phyloP scores from a whole-genome alignment of 2,888 invertebrate genomes.

The Oscheius onirici region DNA sequence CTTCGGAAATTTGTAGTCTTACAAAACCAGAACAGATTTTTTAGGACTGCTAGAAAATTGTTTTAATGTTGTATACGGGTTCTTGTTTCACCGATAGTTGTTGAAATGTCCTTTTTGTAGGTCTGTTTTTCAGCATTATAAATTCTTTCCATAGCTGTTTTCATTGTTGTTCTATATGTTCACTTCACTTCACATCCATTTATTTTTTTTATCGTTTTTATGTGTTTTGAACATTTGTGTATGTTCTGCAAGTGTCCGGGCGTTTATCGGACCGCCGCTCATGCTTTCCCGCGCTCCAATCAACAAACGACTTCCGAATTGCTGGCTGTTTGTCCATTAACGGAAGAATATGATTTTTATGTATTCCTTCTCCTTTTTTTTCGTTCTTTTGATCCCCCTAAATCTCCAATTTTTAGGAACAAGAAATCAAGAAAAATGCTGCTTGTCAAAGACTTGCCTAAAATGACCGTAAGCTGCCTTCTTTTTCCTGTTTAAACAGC shows the following conservation, averaged over 20 bases:
- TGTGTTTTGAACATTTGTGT: no score
- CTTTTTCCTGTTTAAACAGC: background rate
- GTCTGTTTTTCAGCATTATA: background rate
- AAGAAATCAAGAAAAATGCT: background rate
- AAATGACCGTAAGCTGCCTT: constrained; percentile 14
- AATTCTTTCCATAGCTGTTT: background rate
- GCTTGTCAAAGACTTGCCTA: constrained; percentile 12
- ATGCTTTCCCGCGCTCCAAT: no score
- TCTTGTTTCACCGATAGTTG: background rate
- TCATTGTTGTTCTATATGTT: background rate
- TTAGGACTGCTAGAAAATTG: background rate
- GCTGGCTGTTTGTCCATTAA: no score
- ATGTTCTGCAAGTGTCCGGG: no score
- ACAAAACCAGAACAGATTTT: constrained; percentile 24
- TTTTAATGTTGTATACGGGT: background rate
- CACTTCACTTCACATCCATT: background rate
- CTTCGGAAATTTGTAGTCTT: constrained; percentile 40
- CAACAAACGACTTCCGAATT: no score
- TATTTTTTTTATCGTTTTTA: no score
- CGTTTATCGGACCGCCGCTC: no score
- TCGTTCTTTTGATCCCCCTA: background rate
- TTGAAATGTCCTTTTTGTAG: background rate
- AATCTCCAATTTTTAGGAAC: background rate
- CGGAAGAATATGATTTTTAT: background rate
- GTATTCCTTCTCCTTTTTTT: background rate